Evolutionary conservation across 2,797 vertebrate genomes (phyloP).

Genomic region (Cyprinodon diabolis): DNA sequence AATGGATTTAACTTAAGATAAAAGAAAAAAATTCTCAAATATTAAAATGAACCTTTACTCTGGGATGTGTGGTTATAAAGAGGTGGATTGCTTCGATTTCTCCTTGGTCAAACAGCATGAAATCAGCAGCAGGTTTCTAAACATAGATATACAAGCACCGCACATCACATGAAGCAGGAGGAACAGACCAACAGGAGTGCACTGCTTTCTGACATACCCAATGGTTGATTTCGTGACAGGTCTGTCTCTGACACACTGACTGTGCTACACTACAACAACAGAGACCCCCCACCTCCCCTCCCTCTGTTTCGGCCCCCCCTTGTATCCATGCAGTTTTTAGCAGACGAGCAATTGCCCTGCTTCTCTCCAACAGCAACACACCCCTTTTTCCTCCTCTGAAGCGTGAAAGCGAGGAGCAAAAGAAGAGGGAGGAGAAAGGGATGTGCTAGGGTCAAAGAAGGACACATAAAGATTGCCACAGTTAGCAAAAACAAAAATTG

Average conservation of each 20-base stretch:
- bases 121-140: slow-evolving; percentile 40
- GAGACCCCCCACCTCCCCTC: slow-evolving; percentile 50
- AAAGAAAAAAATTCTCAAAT: neutral
- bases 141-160: neutral
- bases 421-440: slow-evolving; percentile 57
- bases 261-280: slow-evolving; percentile 64
- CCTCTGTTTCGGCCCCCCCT: slow-evolving; percentile 69
- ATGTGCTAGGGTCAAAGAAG: slow-evolving; percentile 58
- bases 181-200: slow-evolving; percentile 32
- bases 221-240: slow-evolving; percentile 71
- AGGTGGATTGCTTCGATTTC: slow-evolving; percentile 53
- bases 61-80: slow-evolving; percentile 34
- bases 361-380: slow-evolving; percentile 28
- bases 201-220: slow-evolving; percentile 68
- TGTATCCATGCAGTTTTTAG: slow-evolving; percentile 87
- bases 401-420: slow-evolving; percentile 64
- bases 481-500: slow-evolving; percentile 35
- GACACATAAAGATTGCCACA: slow-evolving; percentile 52
- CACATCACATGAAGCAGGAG: slow-evolving; percentile 16
- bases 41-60: neutral
- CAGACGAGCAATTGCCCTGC: slow-evolving; percentile 68
- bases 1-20: neutral
- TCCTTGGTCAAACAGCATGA: slow-evolving; percentile 42
- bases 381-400: slow-evolving; percentile 52
- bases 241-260: slow-evolving; percentile 76